These are phyloP conservation scores for Calliopsis andreniformis DNA, from an alignment of 1,140 invertebrate genomes.

Conservation along the genomic window DNA sequence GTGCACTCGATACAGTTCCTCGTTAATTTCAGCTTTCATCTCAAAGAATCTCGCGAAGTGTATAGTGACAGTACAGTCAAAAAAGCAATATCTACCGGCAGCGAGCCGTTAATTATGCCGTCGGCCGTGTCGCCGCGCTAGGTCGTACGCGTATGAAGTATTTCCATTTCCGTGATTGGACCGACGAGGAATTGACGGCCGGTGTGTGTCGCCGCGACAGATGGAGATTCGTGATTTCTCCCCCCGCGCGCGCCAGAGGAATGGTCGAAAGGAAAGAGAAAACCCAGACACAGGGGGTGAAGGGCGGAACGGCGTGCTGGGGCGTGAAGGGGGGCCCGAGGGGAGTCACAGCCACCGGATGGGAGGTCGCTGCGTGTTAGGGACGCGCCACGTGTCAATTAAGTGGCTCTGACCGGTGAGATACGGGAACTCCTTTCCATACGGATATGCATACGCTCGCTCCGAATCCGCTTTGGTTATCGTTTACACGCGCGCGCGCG, in stretches of 20 bases:
- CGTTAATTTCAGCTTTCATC: conserved; percentile 25
- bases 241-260: conserved; percentile 53
- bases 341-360: conserved; percentile 41
- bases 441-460: conserved; percentile 72
- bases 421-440: conserved; percentile 78
- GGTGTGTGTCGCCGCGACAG: conserved; percentile 69
- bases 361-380: conserved; percentile 80
- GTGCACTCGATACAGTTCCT: neutral
- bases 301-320: neutral
- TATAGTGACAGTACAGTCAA: conserved; percentile 27
- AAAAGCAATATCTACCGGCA: conserved; percentile 56
- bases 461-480: conserved; percentile 49
- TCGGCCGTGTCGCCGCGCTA: conserved; percentile 18
- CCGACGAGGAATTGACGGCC: conserved; percentile 61
- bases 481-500: conserved; percentile 19
- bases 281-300: conserved; percentile 22
- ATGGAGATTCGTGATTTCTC: conserved; percentile 78
- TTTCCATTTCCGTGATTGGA: conserved; percentile 76
- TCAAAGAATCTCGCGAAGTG: conserved; percentile 13
- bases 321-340: neutral
- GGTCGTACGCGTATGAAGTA: conserved; percentile 56
- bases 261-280: conserved; percentile 28
- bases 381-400: conserved; percentile 81
- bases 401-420: conserved; percentile 79
- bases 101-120: conserved; percentile 59